These are phyloP conservation scores for Rhadina sibilatrix DNA, from an alignment of 2,113 vertebrate genomes.

Conservation along the genomic window DNA sequence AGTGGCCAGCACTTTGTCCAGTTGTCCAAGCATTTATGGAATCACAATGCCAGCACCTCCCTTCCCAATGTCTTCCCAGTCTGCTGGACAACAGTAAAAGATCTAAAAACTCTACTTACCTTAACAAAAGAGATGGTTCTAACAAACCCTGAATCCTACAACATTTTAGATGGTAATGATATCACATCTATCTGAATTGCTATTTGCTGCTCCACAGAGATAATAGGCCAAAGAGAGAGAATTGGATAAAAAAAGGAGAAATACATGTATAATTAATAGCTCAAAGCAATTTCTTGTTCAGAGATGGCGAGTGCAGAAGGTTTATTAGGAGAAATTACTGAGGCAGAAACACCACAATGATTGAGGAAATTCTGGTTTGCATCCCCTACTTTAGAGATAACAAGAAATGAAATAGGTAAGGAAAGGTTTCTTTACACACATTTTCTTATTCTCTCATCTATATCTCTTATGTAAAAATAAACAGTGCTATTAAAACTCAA, in stretches of 20 bases:
- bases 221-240: not conserved
- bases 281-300: constrained; percentile 9
- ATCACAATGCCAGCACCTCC: not conserved
- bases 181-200: not conserved
- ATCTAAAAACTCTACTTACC: not conserved
- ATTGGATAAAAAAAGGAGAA: not conserved
- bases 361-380: not conserved
- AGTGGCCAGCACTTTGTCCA: not conserved
- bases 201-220: not conserved
- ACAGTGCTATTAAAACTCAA: not conserved
- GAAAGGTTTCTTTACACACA: not conserved
- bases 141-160: not conserved
- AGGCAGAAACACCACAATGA: not conserved
- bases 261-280: not conserved
- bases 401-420: not conserved
- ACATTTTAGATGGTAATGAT: not conserved
- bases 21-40: not conserved
- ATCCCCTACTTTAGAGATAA: not conserved
- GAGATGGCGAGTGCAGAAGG: not conserved
- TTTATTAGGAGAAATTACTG: constrained; percentile 4
- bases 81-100: not conserved
- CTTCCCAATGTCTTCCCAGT: not conserved
- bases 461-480: not conserved
- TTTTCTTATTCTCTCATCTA: not conserved
- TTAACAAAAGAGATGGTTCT: not conserved